phyloP scores from a whole-genome alignment of 2,888 invertebrate genomes.

The Zhengitettix transpicula region DNA sequence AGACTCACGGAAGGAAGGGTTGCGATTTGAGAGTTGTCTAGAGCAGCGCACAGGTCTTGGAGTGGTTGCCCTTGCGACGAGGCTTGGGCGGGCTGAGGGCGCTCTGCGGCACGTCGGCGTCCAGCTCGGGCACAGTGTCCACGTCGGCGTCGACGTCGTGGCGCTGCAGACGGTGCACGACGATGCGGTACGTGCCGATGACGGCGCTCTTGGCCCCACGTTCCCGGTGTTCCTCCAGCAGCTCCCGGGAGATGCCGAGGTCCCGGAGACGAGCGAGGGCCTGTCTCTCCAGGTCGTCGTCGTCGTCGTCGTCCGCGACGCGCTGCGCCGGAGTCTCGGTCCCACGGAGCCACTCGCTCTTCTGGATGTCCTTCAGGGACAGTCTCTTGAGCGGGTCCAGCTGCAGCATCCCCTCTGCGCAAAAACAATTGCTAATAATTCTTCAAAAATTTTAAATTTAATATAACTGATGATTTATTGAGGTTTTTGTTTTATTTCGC shows the following conservation, averaged over 20 bases:
- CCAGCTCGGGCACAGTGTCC: background rate
- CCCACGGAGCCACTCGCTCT: slow-evolving; percentile 35
- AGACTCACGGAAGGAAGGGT: no score
- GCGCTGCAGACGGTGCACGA: slow-evolving; percentile 37
- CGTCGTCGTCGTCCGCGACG: background rate
- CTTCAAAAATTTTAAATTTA: no score
- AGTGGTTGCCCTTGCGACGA: no score
- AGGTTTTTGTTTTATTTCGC: no score
- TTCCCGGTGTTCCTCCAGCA: slow-evolving; percentile 34
- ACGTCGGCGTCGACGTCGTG: background rate
- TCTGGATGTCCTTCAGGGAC: slow-evolving; percentile 29
- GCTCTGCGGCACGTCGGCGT: no score
- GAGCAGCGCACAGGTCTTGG: no score
- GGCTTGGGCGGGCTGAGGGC: no score
- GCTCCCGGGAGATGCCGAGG: slow-evolving; percentile 40
- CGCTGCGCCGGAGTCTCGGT: background rate
- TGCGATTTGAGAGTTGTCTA: no score
- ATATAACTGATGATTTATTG: background rate
- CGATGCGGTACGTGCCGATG: slow-evolving; percentile 53
- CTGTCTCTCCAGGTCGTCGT: slow-evolving; percentile 28
- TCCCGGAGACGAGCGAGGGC: slow-evolving; percentile 32
- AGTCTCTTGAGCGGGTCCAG: slow-evolving; percentile 31
- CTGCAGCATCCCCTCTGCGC: slow-evolving; percentile 31
- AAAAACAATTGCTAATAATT: slow-evolving; percentile 6
- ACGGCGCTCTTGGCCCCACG: slow-evolving; percentile 45